A percentile compares a stretch with the other conserved stretches of the same genome.
These are phyloP conservation scores for Heliconius eleuchia DNA, from an alignment of 1,140 invertebrate species.

Conservation along the genomic window DNA sequence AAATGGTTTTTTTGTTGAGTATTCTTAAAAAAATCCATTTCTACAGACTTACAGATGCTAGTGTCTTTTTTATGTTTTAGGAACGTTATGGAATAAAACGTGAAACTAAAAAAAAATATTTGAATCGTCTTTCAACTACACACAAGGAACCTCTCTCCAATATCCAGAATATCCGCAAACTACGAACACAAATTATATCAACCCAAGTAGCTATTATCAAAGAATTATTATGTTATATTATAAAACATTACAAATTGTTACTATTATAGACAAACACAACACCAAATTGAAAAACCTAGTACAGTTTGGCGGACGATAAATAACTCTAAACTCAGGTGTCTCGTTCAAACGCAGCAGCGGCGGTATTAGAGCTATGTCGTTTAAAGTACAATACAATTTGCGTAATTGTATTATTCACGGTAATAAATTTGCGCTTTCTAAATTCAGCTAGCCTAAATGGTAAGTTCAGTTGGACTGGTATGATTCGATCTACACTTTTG, in stretches of 20 bases:
- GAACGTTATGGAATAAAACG: no score
- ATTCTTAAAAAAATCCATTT: no score
- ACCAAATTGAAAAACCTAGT: conserved; percentile 37
- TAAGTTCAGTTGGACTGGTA: conserved; percentile 29
- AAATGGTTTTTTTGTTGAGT: no score
- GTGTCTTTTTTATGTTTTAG: no score
- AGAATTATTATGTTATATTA: background rate
- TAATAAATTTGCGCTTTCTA: conserved; percentile 38
- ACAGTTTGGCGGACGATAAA: conserved; percentile 38
- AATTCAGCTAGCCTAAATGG: conserved; percentile 25
- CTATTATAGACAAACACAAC: conserved; percentile 17
- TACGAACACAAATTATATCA: no score
- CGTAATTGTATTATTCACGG: conserved; percentile 43
- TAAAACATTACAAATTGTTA: background rate
- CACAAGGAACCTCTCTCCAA: no score
- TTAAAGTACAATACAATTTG: conserved; percentile 39
- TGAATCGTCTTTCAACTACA: no score
- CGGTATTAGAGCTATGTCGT: conserved; percentile 34
- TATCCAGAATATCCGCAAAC: no score
- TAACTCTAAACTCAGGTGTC: conserved; percentile 43
- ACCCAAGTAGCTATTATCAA: background rate
- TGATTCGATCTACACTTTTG: conserved; percentile 28
- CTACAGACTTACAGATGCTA: no score
- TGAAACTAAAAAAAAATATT: no score
- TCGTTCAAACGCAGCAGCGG: conserved; percentile 30